phyloP scores from a whole-genome alignment of 2,797 vertebrate genomes.

The Labeo calbasu region DNA sequence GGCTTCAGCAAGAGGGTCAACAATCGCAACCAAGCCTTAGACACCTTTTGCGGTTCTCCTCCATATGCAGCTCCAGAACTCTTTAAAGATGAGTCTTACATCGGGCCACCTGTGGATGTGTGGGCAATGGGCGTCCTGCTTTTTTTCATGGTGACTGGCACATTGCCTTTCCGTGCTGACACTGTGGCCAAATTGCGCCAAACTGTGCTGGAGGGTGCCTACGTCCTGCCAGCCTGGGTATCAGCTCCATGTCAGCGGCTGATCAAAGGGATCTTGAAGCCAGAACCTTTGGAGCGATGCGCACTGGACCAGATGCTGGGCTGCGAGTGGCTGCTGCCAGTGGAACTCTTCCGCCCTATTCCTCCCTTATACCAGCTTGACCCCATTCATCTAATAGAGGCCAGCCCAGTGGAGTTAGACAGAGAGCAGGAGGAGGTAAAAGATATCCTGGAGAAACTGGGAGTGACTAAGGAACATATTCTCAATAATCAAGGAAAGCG shows the following conservation, averaged over 20 bases:
- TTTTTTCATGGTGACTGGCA: slow-evolving; percentile 90
- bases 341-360: slow-evolving; percentile 81
- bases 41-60: slow-evolving; percentile 95
- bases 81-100: slow-evolving; percentile 88
- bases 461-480: slow-evolving; percentile 84
- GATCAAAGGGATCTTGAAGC: slow-evolving; percentile 86
- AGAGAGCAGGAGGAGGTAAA: slow-evolving; percentile 83
- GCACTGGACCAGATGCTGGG: slow-evolving; percentile 88
- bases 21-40: slow-evolving; percentile 78
- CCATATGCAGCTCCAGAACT: slow-evolving; percentile 94
- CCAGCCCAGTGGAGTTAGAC: slow-evolving; percentile 65
- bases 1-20: slow-evolving; percentile 90
- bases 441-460: slow-evolving; percentile 81
- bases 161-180: slow-evolving; percentile 93
- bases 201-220: slow-evolving; percentile 83
- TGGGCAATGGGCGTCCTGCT: slow-evolving; percentile 95
- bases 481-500: slow-evolving; percentile 79
- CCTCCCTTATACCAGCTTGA: slow-evolving; percentile 74
- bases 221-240: slow-evolving; percentile 81
- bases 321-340: slow-evolving; percentile 90
- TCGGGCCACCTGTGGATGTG: slow-evolving; percentile 88
- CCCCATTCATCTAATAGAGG: slow-evolving; percentile 75
- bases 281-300: slow-evolving; percentile 77
- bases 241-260: slow-evolving; percentile 87
- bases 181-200: slow-evolving; percentile 90